Evolutionary conservation across 2,888 invertebrate genomes (phyloP).

Genomic region (Drosophila dives): DNA sequence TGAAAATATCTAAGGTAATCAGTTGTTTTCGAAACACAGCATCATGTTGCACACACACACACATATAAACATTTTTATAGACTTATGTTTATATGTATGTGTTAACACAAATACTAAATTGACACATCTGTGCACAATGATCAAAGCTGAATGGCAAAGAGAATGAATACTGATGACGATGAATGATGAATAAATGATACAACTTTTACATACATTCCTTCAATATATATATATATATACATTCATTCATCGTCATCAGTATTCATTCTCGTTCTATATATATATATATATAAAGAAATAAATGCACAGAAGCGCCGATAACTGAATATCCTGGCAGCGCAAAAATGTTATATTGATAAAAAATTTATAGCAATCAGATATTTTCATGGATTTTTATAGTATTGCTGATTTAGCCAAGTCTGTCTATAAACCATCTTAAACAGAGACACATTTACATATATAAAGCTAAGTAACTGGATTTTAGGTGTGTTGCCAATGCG

Average conservation of each 20-base stretch:
- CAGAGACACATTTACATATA: background rate
- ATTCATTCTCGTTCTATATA: too few relatives aligned
- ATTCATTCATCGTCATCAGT: too few relatives aligned
- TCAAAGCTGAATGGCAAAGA: slow-evolving; percentile 11
- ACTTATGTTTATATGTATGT: too few relatives aligned
- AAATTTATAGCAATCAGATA: background rate
- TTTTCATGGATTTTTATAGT: background rate
- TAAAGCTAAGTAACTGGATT: background rate
- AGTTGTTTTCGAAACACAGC: background rate
- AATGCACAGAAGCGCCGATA: background rate
- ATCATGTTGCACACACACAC: background rate
- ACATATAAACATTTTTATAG: background rate
- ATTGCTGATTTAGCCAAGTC: background rate
- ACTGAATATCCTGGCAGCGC: background rate
- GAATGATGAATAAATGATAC: slow-evolving; percentile 7
- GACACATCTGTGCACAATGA: slow-evolving; percentile 7
- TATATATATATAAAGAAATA: background rate
- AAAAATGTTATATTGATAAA: background rate
- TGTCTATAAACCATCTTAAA: background rate
- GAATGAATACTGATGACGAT: slow-evolving; percentile 12
- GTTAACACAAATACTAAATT: background rate
- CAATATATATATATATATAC: background rate
- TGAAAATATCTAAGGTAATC: background rate
- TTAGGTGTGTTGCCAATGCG: background rate
- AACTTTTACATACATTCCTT: background rate